Percentiles rank a stretch among this genome's conserved stretches.
Conservation (phyloP, 1,140 invertebrate genomes). For the Drosophila asahinai region DNA sequence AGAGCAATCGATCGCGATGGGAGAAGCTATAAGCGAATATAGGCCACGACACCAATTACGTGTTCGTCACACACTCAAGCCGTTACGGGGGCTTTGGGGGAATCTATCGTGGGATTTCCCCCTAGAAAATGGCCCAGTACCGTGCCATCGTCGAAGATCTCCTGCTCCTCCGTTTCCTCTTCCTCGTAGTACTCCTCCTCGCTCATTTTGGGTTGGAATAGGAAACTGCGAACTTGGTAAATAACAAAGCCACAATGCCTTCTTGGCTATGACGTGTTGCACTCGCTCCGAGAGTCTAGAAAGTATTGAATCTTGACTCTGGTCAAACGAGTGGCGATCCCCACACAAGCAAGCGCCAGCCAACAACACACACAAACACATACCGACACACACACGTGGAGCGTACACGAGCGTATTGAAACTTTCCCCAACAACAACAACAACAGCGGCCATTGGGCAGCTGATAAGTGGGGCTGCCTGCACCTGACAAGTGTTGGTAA, state of each 20-base stretch:
- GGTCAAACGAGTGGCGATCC: slow-evolving; percentile 73
- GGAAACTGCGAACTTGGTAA: slow-evolving; percentile 20
- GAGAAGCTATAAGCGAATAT: slow-evolving; percentile 37
- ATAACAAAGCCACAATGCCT: slow-evolving; percentile 13
- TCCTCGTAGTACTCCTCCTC: slow-evolving; percentile 47
- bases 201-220: slow-evolving; percentile 44
- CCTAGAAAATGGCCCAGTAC: slow-evolving; percentile 28
- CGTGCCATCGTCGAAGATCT: slow-evolving; percentile 71
- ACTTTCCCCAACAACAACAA: slow-evolving; percentile 77
- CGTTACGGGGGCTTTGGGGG: slow-evolving; percentile 8
- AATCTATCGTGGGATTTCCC: slow-evolving; percentile 5
- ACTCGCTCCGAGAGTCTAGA: slow-evolving; percentile 73
- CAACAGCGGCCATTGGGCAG: slow-evolving; percentile 40
- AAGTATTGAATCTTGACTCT: slow-evolving; percentile 76
- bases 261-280: slow-evolving; percentile 71
- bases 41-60: slow-evolving; percentile 71
- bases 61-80: slow-evolving; percentile 58
- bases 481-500: slow-evolving; percentile 24
- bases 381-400: slow-evolving; percentile 18
- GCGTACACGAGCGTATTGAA: slow-evolving; percentile 38
- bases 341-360: slow-evolving; percentile 4
- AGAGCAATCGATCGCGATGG: slow-evolving; percentile 14
- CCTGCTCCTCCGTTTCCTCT: slow-evolving; percentile 59
- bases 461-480: slow-evolving; percentile 52
- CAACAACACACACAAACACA: slow-evolving; percentile 30